Conservation (phyloP, 2,888 invertebrate genomes). For the Mylabris sibirica region DNA sequence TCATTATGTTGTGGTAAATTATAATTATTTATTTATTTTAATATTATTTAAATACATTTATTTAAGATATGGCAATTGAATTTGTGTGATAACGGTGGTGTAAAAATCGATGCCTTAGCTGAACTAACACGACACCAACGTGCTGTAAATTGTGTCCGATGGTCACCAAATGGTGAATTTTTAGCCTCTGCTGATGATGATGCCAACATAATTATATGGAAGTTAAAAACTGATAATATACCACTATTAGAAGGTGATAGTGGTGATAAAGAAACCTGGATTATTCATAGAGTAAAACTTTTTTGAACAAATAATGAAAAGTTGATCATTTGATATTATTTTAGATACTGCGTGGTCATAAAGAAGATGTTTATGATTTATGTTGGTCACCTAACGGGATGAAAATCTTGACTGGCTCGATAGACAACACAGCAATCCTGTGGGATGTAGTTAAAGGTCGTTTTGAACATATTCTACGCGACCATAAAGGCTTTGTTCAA, state of each 20-base stretch:
- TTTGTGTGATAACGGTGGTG: slow-evolving; percentile 68
- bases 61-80: slow-evolving; percentile 86
- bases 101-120: slow-evolving; percentile 80
- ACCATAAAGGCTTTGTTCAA: slow-evolving; percentile 96
- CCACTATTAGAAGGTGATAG: slow-evolving; percentile 67
- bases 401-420: slow-evolving; percentile 86
- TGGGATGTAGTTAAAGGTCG: slow-evolving; percentile 88
- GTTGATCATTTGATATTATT: slow-evolving; percentile 31
- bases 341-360: slow-evolving; percentile 82
- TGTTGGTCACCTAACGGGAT: slow-evolving; percentile 87
- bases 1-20: slow-evolving; percentile 84
- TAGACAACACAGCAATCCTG: slow-evolving; percentile 91
- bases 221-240: slow-evolving; percentile 75
- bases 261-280: slow-evolving; percentile 89
- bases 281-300: slow-evolving; percentile 69
- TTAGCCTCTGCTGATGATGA: slow-evolving; percentile 95
- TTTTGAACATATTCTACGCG: slow-evolving; percentile 72
- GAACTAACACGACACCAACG: slow-evolving; percentile 91
- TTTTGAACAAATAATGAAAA: background rate
- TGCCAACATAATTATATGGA: slow-evolving; percentile 88
- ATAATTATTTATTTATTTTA: background rate
- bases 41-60: background rate
- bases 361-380: slow-evolving; percentile 93
- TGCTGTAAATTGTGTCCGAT: slow-evolving; percentile 93
- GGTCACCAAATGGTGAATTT: slow-evolving; percentile 86